Evolutionary conservation across 2,797 vertebrate genomes (phyloP).

Genomic region (Pipistrellus nathusii): DNA sequence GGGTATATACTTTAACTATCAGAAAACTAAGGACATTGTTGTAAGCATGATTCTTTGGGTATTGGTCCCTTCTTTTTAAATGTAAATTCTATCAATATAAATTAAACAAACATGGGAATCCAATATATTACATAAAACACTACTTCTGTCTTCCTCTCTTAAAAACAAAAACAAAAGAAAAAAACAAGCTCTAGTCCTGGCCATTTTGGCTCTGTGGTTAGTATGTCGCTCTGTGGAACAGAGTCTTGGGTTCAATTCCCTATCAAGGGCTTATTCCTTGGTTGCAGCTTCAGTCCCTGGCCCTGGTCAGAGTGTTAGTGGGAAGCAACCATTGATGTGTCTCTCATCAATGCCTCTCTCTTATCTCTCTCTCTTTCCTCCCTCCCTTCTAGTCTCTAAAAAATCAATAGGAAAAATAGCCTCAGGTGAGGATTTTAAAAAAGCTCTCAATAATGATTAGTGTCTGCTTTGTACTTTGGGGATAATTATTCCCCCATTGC

Average conservation of each 20-base stretch:
- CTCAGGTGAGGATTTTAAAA: not conserved
- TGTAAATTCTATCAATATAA: constrained; percentile 2
- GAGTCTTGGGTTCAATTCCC: too few species aligned
- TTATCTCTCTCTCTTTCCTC: not conserved
- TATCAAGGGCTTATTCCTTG: too few species aligned
- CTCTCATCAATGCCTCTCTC: too few species aligned
- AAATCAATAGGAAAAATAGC: too few species aligned
- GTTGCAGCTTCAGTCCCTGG: too few species aligned
- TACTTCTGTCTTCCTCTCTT: not conserved
- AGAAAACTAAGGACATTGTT: not conserved
- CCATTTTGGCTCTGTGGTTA: too few species aligned
- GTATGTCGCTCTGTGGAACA: too few species aligned
- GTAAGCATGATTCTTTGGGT: not conserved
- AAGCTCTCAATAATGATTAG: constrained; percentile 23
- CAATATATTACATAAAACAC: not conserved
- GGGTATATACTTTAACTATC: not conserved
- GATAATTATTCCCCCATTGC: constrained; percentile 66
- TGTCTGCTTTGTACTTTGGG: constrained; percentile 54
- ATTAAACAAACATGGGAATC: not conserved
- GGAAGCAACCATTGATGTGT: too few species aligned
- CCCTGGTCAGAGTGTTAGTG: too few species aligned
- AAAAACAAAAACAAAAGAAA: not conserved
- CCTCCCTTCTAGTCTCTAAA: too few species aligned
- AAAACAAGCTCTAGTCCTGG: too few species aligned
- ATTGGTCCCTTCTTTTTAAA: not conserved